phyloP scores from a whole-genome alignment of 1,140 invertebrate species.

The Phocides pigmalion region DNA sequence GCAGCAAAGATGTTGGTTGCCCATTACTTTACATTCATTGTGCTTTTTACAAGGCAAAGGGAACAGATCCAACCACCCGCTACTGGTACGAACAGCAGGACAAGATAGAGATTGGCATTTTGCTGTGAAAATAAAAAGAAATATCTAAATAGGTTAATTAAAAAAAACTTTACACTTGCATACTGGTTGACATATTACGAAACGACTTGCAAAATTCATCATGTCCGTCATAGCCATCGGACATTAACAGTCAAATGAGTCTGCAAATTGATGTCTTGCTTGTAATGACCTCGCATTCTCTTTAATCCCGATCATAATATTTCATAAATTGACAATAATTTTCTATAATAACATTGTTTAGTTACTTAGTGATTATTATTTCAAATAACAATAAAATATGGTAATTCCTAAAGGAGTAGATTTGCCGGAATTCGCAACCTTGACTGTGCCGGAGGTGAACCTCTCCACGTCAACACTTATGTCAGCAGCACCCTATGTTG shows the following conservation, averaged over 20 bases:
- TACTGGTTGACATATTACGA: background rate
- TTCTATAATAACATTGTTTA: background rate
- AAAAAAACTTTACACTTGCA: background rate
- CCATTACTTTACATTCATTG: constrained; percentile 76
- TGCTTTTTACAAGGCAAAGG: constrained; percentile 76
- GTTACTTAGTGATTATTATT: background rate
- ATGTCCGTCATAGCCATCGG: background rate
- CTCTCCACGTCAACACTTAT: constrained; percentile 91
- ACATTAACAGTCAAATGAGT: background rate
- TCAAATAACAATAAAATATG: constrained; percentile 76
- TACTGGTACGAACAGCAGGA: constrained; percentile 70
- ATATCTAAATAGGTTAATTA: background rate
- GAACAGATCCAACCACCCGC: constrained; percentile 79
- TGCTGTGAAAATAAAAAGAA: constrained; percentile 43
- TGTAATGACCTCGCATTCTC: background rate
- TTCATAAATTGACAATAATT: background rate
- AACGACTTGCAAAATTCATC: background rate
- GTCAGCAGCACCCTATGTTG: constrained; percentile 93
- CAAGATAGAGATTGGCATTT: constrained; percentile 64
- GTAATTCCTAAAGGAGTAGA: constrained; percentile 87
- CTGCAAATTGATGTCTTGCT: background rate
- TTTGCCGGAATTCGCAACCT: constrained; percentile 91
- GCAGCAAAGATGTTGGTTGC: constrained; percentile 73
- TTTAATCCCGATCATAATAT: background rate
- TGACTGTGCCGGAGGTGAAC: constrained; percentile 93